Evolutionary conservation across 1,140 invertebrate species (phyloP), one percentile per base, ranked within the genome.

Genomic region (Tribolium castaneum): DNA sequence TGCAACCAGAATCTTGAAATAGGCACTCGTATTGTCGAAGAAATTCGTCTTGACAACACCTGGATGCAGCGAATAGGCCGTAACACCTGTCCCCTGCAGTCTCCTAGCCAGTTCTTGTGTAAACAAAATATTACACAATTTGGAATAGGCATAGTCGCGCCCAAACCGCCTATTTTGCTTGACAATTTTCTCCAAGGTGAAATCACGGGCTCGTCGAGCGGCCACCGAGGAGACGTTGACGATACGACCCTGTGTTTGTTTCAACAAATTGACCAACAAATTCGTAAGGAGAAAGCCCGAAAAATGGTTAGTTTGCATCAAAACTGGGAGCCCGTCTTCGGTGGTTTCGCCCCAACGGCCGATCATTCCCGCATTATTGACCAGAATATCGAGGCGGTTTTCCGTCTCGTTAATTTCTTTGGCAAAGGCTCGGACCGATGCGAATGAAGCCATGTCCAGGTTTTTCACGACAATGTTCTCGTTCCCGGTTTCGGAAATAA

Each of bases 301-400:
- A 81, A 90, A 87, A 83, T 90, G 86, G 81, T 92, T 91, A 9
- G 87, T 83, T 52, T 88, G 88, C 85, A 89, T 90, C n/a, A 85
- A 82, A 9, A 85, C 77, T 76, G 90, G 87, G 12, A 90, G 82
- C 3, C 88, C 88, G 83, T 91, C 90, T 22, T 86, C 86, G n/a
- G 89, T 89, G 9, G 62, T 22, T 25, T 81, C 80, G n/a, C 84
- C 66, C 3, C 22, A 50, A 3, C 83, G 12, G 7, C 80, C 75
- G 52, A 89, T 91, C 22, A 59, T 12, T 1, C 93, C 94, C 1
- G 95, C 95, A 87, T 97, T 97, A 84, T 96, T 95, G 39, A 97
- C 91, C 1, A 97, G 86, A 3, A 96, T 92, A 85, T 97, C 92
- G 0, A 97, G 81, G 78, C 88, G 88, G 1, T 87, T 78, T 85